A percentile compares a stretch with the other conserved stretches of the same genome.
Evolutionary conservation across 1,140 invertebrate genomes (phyloP).

Genomic region (Euura lappo): DNA sequence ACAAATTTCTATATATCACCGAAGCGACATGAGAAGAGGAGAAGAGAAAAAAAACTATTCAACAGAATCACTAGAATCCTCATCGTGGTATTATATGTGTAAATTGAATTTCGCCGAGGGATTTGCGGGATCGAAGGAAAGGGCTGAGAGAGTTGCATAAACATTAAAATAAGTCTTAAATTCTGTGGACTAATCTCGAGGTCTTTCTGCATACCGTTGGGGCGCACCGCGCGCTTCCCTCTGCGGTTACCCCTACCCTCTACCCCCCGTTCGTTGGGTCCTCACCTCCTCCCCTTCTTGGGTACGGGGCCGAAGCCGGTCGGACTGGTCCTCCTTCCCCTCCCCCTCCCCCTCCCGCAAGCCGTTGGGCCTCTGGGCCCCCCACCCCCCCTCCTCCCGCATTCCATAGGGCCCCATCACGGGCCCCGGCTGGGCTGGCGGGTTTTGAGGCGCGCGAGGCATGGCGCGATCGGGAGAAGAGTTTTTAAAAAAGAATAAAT

Average conservation of each 20-base stretch:
- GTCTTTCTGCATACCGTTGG: slow-evolving; percentile 45
- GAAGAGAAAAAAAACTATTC: too few relatives aligned
- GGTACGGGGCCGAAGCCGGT: slow-evolving; percentile 40
- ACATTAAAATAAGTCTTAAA: slow-evolving; percentile 30
- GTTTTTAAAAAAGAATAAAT: background rate
- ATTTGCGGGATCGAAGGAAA: background rate
- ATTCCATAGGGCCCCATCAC: slow-evolving; percentile 44
- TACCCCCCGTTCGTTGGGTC: slow-evolving; percentile 12
- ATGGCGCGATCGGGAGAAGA: slow-evolving; percentile 41
- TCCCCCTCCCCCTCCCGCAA: slow-evolving; percentile 17
- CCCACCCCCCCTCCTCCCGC: slow-evolving; percentile 31
- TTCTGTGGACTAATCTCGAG: slow-evolving; percentile 42
- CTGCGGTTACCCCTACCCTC: slow-evolving; percentile 15
- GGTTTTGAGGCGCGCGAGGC: slow-evolving; percentile 42
- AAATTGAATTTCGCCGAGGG: too few relatives aligned
- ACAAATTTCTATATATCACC: too few relatives aligned
- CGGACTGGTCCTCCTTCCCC: slow-evolving; percentile 42
- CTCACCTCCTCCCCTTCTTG: slow-evolving; percentile 23
- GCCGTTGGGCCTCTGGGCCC: slow-evolving; percentile 6
- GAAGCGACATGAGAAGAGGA: too few relatives aligned
- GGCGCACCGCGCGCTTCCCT: slow-evolving; percentile 20
- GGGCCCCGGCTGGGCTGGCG: slow-evolving; percentile 35
- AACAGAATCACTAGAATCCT: too few relatives aligned
- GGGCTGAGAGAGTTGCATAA: slow-evolving; percentile 35
- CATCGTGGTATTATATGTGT: too few relatives aligned